phyloP scores from a whole-genome alignment of 2,888 invertebrate genomes.

The Caenorhabditis uteleia region DNA sequence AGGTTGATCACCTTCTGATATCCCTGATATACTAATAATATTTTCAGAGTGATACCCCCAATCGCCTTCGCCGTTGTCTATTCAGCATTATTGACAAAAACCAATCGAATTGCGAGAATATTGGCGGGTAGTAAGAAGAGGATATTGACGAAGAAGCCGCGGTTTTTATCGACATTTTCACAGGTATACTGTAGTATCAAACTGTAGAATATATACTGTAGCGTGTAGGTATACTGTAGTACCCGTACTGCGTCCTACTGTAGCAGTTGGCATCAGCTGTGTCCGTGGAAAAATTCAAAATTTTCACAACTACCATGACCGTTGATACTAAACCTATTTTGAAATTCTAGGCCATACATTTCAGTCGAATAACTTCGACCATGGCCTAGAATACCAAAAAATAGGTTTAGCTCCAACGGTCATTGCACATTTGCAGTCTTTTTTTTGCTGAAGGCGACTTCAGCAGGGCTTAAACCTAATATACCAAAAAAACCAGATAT shows the following conservation, averaged over 20 bases:
- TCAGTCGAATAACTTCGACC: no score
- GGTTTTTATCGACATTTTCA: slow-evolving; percentile 89
- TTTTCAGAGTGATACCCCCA: slow-evolving; percentile 50
- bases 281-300: no score
- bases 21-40: no score
- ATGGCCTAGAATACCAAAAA: no score
- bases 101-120: slow-evolving; percentile 93
- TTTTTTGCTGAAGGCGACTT: no score
- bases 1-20: slow-evolving; percentile 76
- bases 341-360: no score
- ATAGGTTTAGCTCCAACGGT: no score
- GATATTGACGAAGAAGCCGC: slow-evolving; percentile 85
- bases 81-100: slow-evolving; percentile 93
- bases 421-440: no score
- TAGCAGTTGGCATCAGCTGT: not conserved
- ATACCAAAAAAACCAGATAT: no score
- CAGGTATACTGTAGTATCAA: slow-evolving; percentile 73
- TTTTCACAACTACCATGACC: no score
- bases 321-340: no score
- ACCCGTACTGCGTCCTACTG: not conserved
- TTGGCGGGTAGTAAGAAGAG: slow-evolving; percentile 95
- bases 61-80: slow-evolving; percentile 97
- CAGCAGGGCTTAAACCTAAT: no score
- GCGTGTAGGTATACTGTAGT: not conserved
- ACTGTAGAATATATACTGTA: not conserved